Base-by-base conservation (phyloP, 2,888 invertebrate species). In the Zootermopsis nevadensis region DNA sequence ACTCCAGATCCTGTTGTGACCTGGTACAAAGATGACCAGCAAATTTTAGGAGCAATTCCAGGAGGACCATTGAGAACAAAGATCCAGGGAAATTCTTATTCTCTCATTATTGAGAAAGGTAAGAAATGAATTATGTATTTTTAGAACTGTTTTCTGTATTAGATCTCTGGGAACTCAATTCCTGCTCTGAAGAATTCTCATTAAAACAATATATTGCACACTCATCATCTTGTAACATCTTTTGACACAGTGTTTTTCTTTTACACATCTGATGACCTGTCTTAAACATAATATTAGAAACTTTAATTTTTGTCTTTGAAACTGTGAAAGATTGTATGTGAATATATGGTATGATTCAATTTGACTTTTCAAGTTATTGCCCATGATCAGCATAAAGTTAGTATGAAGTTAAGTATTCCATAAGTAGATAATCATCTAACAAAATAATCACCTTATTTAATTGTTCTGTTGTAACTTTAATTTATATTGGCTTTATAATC, bases 41-140 rank as follows among this genome's bases (percentile, higher is more conserved):
- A 93, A 31, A 89, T 95, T 55, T 90, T 90, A 80, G 91, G 93
- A 86, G 89, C 89, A 12, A 89, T 91, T 81, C 89, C 91, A 82
- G 91, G 92, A 15, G 90, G 91, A 80, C 86, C 85, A 55, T 90
- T 91, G 86, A 91, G 91, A 87, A 89, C 94, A 35, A 91, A 91
- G 86, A 91, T 92, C 79, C 92, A 94, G 87, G 95, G 95, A 86
- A 94, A 94, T 88, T 92, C 92, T 77, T 93, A 94, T 87, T 91
- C 93, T 79, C 89, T 96, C 77, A 91, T 94, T 82, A 94, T 95
- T 85, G 95, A 95, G 86, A 94, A 93, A 91, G 94, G 94, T 94
- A 88, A 85, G 27, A 33, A 42, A 35, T 2, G n/a, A 42, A 22
- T 30, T 69, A 22, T 69, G 3, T 69, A 2, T 30, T 31, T 69